phyloP scores from a whole-genome alignment of 1,140 invertebrate genomes.

The Drepana arcuata region DNA sequence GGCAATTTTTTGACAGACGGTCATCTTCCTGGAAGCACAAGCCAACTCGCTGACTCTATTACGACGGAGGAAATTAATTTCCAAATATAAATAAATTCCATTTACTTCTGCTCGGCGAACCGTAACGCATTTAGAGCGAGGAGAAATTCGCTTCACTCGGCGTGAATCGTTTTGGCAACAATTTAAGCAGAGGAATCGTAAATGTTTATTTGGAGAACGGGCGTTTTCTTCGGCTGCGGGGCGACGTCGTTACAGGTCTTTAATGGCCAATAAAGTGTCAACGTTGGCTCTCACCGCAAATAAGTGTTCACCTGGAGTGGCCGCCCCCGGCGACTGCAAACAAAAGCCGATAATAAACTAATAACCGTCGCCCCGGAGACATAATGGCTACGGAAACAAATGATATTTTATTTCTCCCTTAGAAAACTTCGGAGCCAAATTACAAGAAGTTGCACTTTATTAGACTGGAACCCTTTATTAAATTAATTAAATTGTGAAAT shows the following conservation, averaged over 20 bases:
- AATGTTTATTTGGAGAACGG: slow-evolving; percentile 49
- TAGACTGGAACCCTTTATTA: no score
- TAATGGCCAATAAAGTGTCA: slow-evolving; percentile 60
- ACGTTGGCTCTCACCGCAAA: slow-evolving; percentile 17
- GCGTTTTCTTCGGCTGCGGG: slow-evolving; percentile 36
- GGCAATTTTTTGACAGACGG: background rate
- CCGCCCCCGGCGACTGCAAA: slow-evolving; percentile 1
- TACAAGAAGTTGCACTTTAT: no score
- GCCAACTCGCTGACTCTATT: slow-evolving; percentile 40
- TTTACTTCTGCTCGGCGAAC: slow-evolving; percentile 60
- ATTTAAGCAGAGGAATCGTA: slow-evolving; percentile 56
- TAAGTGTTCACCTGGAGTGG: slow-evolving; percentile 23
- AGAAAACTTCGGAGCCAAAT: no score
- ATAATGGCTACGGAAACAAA: no score
- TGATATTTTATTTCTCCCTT: no score
- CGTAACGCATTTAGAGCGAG: slow-evolving; percentile 56
- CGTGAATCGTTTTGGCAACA: slow-evolving; percentile 57
- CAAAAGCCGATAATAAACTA: background rate
- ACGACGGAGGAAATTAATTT: slow-evolving; percentile 60
- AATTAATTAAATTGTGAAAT: no score
- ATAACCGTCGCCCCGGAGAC: no score
- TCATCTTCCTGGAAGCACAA: slow-evolving; percentile 10
- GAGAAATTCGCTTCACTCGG: slow-evolving; percentile 35
- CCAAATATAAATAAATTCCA: slow-evolving; percentile 65
- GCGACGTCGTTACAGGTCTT: slow-evolving; percentile 34